Base-by-base conservation (phyloP, 1,140 invertebrate species). In the Monochamus saltuarius region DNA sequence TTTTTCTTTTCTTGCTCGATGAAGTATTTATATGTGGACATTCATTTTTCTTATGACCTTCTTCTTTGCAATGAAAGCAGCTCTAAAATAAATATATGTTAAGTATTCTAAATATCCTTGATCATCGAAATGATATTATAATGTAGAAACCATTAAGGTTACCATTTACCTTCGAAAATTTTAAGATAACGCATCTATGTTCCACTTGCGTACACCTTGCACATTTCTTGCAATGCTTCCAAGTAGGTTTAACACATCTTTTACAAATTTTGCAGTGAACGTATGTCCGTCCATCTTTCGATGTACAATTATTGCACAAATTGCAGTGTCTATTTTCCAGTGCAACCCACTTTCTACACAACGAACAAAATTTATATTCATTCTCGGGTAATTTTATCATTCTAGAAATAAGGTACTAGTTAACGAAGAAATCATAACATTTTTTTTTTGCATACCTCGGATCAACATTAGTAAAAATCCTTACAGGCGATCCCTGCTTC, bases 391-490 rank as follows among this genome's bases (percentile, higher is more conserved):
- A 75, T 38, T 82, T 69, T 6, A 90, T 78, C 11, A 82, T 69
- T 17, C 80, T 73, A 52, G 72, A 67, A 84, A 67, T 57, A 70
- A 45, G 47, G 17, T 4, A 38, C 16, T n/a, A 8, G 35, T 17
- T 8, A 10, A 13, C 7, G 53, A 43, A 34, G 17, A 16, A 8
- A 7, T 13, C 1, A 38, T n/a, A 38, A n/a, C 37, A 8, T 9
- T 38, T 9, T 38, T 38, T 38, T 38, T 36, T 29, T n/a, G 42
- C 56, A 39, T 67, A 75, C 73, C 67, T 61, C 1, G 83, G 77
- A 10, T 84, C 78, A 46, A 93, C 77, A 77, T 94, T 94, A 2
- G 91, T 94, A 69, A 92, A 95, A 59, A 95, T 85, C 22, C 93
- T 80, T 9, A 95, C 89, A 3, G 90, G 89, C 0, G 91, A 93